phyloP scores from a whole-genome alignment of 2,888 invertebrate species.

The Apodemia duryi region DNA sequence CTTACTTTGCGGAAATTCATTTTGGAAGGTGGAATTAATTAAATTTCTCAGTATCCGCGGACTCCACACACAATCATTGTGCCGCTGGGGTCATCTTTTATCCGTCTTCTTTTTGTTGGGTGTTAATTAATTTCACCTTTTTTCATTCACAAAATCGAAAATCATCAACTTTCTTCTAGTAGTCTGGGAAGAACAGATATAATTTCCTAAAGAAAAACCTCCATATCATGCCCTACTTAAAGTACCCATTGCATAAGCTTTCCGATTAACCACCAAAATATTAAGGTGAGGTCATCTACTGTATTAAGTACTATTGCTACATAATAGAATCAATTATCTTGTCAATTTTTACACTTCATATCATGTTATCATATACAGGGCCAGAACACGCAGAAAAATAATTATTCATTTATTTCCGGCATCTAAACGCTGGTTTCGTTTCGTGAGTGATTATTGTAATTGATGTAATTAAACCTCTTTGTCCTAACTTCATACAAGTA shows the following conservation, averaged over 20 bases:
- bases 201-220: no score
- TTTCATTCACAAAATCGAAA: no score
- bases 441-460: constrained; percentile 34
- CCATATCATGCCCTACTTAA: no score
- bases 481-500: not conserved
- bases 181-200: no score
- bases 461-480: constrained; percentile 32
- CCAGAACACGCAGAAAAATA: constrained; percentile 48
- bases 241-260: not conserved
- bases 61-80: no score
- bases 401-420: constrained; percentile 53
- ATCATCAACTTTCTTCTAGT: no score
- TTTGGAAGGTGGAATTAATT: no score
- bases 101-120: no score
- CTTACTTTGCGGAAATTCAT: no score
- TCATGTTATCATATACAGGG: constrained; percentile 20
- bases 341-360: constrained; percentile 9
- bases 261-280: not conserved
- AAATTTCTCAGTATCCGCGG: no score
- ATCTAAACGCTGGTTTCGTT: constrained; percentile 39
- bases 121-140: no score
- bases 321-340: constrained; percentile 11
- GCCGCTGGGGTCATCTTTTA: no score
- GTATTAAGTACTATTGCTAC: not conserved
- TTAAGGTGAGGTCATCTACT: not conserved